Percentiles rank a stretch among this genome's conserved stretches.
Conservation (phyloP, 92 coral and sea anemone species). For the Parazoanthus darwini region DNA sequence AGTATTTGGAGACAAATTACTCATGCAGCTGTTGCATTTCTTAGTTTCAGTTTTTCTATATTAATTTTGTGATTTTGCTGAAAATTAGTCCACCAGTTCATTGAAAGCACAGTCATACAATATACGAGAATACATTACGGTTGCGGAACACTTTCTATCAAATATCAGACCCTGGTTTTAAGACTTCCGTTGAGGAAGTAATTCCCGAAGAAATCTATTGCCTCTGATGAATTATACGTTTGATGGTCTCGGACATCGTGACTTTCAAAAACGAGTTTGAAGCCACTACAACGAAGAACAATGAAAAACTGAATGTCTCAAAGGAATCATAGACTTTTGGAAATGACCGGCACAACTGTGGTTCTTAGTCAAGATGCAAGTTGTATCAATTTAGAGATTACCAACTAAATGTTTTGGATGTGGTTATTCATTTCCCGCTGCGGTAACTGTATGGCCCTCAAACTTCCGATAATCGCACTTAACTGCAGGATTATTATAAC, state of each 20-base stretch:
- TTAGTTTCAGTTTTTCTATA: background rate
- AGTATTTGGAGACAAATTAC: no score
- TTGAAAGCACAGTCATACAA: background rate
- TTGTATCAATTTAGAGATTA: background rate
- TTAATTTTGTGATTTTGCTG: no score
- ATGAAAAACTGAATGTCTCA: background rate
- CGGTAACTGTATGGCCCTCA: background rate
- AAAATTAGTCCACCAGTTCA: background rate
- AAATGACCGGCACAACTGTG: no score
- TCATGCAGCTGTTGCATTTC: no score
- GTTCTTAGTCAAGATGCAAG: background rate
- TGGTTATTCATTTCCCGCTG: background rate
- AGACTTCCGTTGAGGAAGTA: background rate
- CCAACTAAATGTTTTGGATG: no score
- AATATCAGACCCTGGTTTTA: no score
- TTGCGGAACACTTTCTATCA: background rate
- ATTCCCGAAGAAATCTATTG: background rate
- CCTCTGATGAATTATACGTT: background rate
- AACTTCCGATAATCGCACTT: background rate
- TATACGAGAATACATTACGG: no score
- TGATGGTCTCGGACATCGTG: background rate
- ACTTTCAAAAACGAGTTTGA: background rate
- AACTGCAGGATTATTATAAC: background rate
- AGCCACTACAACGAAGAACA: background rate
- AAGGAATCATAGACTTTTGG: background rate